These are phyloP conservation scores for Eremophila alpestris DNA, from an alignment of 2,797 vertebrate species.

Conservation along the genomic window DNA sequence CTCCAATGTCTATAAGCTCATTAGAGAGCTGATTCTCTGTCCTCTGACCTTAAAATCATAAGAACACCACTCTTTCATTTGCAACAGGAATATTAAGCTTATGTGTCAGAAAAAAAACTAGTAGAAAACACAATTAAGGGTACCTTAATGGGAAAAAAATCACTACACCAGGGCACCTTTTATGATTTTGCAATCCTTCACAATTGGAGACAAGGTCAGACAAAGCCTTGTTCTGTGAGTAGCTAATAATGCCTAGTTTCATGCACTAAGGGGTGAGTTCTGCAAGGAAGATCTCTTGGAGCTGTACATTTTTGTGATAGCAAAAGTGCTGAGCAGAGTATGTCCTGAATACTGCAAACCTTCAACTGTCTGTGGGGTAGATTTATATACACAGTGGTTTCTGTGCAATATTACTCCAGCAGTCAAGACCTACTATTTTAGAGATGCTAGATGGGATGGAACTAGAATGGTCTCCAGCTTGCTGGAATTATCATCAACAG, in stretches of 20 bases:
- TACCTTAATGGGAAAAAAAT: not conserved
- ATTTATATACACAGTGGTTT: not conserved
- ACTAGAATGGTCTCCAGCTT: not conserved
- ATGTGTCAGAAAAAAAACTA: not conserved
- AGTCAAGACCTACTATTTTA: not conserved
- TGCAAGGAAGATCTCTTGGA: not conserved
- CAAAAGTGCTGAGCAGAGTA: not conserved
- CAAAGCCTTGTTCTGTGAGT: not conserved
- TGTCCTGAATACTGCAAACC: not conserved
- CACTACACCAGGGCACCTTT: not conserved
- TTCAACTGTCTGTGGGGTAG: not conserved
- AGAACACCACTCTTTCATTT: not conserved
- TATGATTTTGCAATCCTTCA: not conserved
- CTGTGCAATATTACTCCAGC: not conserved
- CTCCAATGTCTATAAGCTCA: not conserved
- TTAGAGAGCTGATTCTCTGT: not conserved
- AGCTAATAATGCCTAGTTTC: not conserved
- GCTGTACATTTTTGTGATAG: not conserved
- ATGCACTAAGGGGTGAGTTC: not conserved
- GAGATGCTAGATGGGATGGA: not conserved
- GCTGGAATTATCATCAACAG: not conserved
- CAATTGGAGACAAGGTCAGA: not conserved
- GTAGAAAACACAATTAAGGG: not conserved
- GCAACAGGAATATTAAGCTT: not conserved
- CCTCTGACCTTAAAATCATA: not conserved